These are phyloP conservation scores for Hyposmocoma kahamanoa DNA, from an alignment of 1,140 invertebrate genomes.

Conservation along the genomic window DNA sequence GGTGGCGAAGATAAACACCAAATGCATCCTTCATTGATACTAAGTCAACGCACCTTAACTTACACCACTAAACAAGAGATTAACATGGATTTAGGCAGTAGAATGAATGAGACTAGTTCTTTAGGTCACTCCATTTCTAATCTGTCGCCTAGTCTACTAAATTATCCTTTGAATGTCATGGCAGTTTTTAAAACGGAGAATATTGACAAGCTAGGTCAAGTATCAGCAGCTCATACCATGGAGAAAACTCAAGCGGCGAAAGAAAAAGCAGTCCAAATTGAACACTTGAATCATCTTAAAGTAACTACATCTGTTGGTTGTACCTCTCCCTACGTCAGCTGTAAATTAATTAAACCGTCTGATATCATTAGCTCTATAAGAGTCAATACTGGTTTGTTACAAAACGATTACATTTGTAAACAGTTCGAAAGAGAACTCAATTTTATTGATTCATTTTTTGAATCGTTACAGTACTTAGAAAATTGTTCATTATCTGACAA, in stretches of 20 bases:
- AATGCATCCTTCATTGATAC: constrained; percentile 45
- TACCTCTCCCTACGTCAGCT: constrained; percentile 31
- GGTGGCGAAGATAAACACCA: constrained; percentile 22
- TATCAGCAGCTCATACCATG: too few species aligned
- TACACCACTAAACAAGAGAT: constrained; percentile 62
- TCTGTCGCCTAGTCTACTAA: constrained; percentile 27
- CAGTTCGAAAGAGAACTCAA: constrained; percentile 62
- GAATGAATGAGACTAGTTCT: constrained; percentile 26
- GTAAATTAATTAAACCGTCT: constrained; percentile 61
- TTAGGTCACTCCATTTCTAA: constrained; percentile 20
- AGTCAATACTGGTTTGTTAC: constrained; percentile 44
- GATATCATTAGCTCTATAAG: constrained; percentile 61
- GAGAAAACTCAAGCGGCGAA: constrained; percentile 13
- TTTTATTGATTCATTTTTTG: constrained; percentile 67
- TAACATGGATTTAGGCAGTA: constrained; percentile 49
- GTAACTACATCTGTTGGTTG: constrained; percentile 28
- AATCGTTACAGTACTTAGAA: constrained; percentile 63
- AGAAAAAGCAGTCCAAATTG: constrained; percentile 19
- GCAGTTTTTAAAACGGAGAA: constrained; percentile 50
- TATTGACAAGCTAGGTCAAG: constrained; percentile 24
- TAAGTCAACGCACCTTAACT: constrained; percentile 50
- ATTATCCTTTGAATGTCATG: constrained; percentile 52
- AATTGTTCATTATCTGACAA: constrained; percentile 48
- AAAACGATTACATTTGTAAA: constrained; percentile 46
- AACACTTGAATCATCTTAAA: background rate